phyloP scores from a whole-genome alignment of 1,140 invertebrate species.

The Penaeus japonicus region DNA sequence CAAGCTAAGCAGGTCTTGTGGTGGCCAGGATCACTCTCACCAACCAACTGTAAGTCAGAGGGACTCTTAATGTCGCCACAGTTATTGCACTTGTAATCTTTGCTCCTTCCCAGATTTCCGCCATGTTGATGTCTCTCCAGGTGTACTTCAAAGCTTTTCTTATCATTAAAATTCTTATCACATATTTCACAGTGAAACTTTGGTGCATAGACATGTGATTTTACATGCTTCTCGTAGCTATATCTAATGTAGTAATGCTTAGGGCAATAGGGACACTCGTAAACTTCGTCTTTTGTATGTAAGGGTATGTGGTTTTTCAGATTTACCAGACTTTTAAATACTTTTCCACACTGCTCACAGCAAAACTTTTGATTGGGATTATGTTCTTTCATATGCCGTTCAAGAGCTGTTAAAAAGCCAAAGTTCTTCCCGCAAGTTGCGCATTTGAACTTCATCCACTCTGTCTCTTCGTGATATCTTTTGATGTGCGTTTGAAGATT shows the following conservation, averaged over 20 bases:
- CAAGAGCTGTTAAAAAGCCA: conserved; percentile 38
- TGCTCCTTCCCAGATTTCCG: conserved; percentile 39
- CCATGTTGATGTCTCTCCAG: conserved; percentile 39
- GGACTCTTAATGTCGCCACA: conserved; percentile 39
- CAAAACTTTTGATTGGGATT: conserved; percentile 50
- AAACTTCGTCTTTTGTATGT: conserved; percentile 41
- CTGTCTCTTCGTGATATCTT: conserved; percentile 44
- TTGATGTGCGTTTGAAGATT: conserved; percentile 40
- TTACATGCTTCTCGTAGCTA: conserved; percentile 43
- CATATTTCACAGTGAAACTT: conserved; percentile 47
- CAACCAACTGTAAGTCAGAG: conserved; percentile 16
- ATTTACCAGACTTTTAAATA: conserved; percentile 39
- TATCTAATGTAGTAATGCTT: conserved; percentile 47
- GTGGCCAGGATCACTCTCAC: conserved; percentile 30
- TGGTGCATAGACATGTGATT: conserved; percentile 32
- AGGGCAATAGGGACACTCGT: conserved; percentile 34
- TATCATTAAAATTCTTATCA: conserved; percentile 42
- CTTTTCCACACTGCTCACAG: conserved; percentile 50
- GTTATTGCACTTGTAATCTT: conserved; percentile 37
- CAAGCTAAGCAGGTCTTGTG: conserved; percentile 38
- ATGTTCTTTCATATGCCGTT: conserved; percentile 49
- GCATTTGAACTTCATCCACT: conserved; percentile 50
- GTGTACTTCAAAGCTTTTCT: conserved; percentile 42
- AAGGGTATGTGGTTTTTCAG: conserved; percentile 36
- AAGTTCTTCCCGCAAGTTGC: conserved; percentile 43